Conservation (phyloP, 92 coral and sea anemone species). For the Porites rus region DNA sequence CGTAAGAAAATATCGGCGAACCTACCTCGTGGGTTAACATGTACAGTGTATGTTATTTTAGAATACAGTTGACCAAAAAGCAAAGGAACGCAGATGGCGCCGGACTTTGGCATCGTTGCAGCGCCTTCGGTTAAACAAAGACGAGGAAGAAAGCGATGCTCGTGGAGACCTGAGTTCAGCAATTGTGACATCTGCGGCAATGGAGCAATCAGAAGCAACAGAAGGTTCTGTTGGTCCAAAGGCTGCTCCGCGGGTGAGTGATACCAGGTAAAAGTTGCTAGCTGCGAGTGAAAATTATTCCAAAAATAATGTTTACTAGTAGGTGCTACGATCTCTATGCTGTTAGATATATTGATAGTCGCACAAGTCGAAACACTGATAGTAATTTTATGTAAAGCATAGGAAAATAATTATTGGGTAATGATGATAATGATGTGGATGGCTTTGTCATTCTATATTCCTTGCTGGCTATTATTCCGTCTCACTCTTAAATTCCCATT, state of each 20-base stretch:
- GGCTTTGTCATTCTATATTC: not conserved
- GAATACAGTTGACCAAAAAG: slow-evolving; percentile 50
- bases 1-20: too few species aligned
- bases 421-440: not conserved
- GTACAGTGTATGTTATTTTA: not conserved
- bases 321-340: not conserved
- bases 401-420: not conserved
- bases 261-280: too few species aligned
- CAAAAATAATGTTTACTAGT: not conserved
- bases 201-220: slow-evolving; percentile 4
- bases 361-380: too few species aligned
- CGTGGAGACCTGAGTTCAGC: slow-evolving; percentile 88
- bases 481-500: too few species aligned
- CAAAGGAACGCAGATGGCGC: slow-evolving; percentile 80
- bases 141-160: slow-evolving; percentile 83
- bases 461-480: too few species aligned
- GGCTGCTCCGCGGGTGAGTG: slow-evolving; percentile 35
- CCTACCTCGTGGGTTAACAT: too few species aligned
- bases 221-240: slow-evolving; percentile 2
- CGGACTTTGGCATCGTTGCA: slow-evolving; percentile 73
- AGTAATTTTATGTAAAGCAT: too few species aligned
- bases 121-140: slow-evolving; percentile 83
- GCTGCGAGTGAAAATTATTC: too few species aligned
- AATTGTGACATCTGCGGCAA: slow-evolving; percentile 78
- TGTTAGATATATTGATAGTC: not conserved